A percentile compares a stretch with the other conserved stretches of the same genome.
phyloP scores from a whole-genome alignment of 1,140 invertebrate genomes.

The Eriosoma lanigerum region DNA sequence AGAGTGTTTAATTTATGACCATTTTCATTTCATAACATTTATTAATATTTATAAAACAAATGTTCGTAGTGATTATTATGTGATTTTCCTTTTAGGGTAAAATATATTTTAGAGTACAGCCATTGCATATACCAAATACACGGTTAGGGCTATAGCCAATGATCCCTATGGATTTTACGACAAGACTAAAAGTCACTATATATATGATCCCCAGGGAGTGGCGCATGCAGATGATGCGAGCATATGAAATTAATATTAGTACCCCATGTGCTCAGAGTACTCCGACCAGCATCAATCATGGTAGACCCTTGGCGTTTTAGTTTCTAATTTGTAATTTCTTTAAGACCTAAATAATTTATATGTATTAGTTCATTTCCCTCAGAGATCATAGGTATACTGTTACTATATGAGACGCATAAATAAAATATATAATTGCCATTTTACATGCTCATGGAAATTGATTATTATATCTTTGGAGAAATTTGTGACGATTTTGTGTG shows the following conservation, averaged over 20 bases:
- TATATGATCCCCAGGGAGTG: neutral
- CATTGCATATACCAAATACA: neutral
- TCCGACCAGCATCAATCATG: constrained; percentile 40
- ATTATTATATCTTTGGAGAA: too few relatives aligned
- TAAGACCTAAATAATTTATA: constrained; percentile 25
- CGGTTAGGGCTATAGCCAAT: neutral
- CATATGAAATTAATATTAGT: constrained; percentile 31
- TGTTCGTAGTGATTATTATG: neutral
- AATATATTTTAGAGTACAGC: neutral
- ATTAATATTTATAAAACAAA: too few relatives aligned
- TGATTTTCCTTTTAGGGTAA: neutral
- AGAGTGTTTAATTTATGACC: too few relatives aligned
- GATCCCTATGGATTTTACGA: constrained; percentile 5
- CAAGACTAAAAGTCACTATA: neutral
- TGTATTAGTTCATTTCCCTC: constrained; percentile 8
- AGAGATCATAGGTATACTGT: too few relatives aligned
- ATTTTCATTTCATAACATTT: too few relatives aligned
- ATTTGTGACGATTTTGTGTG: too few relatives aligned
- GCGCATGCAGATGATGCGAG: neutral
- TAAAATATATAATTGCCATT: too few relatives aligned
- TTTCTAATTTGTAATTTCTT: constrained; percentile 34
- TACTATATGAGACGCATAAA: too few relatives aligned
- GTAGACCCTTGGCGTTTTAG: neutral
- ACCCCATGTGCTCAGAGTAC: constrained; percentile 8
- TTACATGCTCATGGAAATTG: too few relatives aligned